These are phyloP conservation scores for Serranus cabrilla DNA, from an alignment of 2,797 vertebrate species.

Conservation along the genomic window DNA sequence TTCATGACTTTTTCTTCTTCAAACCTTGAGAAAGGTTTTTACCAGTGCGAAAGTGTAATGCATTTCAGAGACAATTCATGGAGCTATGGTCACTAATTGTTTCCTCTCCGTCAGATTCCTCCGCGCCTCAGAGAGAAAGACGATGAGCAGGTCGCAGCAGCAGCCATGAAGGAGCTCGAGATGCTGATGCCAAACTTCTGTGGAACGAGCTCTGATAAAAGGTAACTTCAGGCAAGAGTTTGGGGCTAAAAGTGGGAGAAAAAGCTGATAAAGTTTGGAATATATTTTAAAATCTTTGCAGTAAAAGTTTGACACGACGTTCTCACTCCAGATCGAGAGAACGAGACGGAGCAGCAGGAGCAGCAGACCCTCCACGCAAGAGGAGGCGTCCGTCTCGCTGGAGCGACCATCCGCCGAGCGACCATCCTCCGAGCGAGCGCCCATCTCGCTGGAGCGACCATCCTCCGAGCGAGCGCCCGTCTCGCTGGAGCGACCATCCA, in stretches of 20 bases:
- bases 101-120: conserved; percentile 23
- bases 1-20: no score
- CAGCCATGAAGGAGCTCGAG: conserved; percentile 92
- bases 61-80: not conserved
- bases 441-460: conserved; percentile 87
- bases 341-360: conserved; percentile 34
- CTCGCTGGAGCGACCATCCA: conserved; percentile 87
- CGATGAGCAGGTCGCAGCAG: conserved; percentile 91
- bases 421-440: no score
- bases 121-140: conserved; percentile 78
- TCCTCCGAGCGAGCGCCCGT: conserved; percentile 78
- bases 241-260: not conserved
- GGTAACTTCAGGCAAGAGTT: conserved; percentile 67
- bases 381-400: conserved; percentile 82
- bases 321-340: conserved; percentile 76
- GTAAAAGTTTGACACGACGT: no score
- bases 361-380: conserved; percentile 68
- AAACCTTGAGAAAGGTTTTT: not conserved
- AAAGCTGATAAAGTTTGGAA: no score
- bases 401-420: conserved; percentile 85
- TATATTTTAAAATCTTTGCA: no score
- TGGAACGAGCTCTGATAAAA: conserved; percentile 74
- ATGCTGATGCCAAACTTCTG: conserved; percentile 90
- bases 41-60: not conserved
- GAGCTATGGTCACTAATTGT: not conserved